Evolutionary conservation across 1,140 invertebrate species (phyloP).

Genomic region (Formica exsecta): DNA sequence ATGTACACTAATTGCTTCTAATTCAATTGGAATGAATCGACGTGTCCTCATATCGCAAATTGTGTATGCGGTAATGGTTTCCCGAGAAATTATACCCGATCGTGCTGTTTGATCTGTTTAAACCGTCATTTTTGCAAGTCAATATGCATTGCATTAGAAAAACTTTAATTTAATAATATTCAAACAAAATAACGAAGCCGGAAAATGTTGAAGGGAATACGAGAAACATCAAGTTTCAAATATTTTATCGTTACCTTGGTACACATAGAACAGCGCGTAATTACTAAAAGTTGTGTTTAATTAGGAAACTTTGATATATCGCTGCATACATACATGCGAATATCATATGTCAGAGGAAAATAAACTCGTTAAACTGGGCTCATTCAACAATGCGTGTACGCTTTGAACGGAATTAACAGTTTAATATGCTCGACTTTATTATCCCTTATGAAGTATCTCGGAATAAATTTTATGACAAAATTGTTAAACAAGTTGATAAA

Average conservation of each 20-base stretch:
- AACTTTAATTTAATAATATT: neutral
- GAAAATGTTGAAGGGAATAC: neutral
- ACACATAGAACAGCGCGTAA: slow-evolving; percentile 1
- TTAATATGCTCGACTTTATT: slow-evolving; percentile 1
- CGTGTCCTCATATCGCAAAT: slow-evolving; percentile 16
- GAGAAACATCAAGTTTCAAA: neutral
- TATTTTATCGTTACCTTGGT: slow-evolving; percentile 25
- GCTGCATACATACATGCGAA: neutral
- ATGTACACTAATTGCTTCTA: slow-evolving; percentile 49
- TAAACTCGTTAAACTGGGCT: slow-evolving; percentile 50
- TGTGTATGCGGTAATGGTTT: neutral
- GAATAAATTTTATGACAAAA: slow-evolving; percentile 18
- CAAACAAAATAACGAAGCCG: neutral
- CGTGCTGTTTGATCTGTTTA: neutral
- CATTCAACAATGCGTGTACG: slow-evolving; percentile 20
- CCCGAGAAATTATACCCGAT: neutral
- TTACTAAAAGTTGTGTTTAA: slow-evolving; percentile 48
- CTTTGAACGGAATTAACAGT: slow-evolving; percentile 2
- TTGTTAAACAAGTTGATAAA: neutral
- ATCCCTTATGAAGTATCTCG: neutral
- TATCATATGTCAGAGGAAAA: slow-evolving; percentile 25
- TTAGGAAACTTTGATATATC: slow-evolving; percentile 52
- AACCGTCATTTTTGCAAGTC: slow-evolving; percentile 4
- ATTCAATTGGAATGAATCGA: slow-evolving; percentile 43
- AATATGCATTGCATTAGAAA: neutral